Evolutionary conservation across 2,113 vertebrate species (phyloP).

Genomic region (Sula dactylatra): DNA sequence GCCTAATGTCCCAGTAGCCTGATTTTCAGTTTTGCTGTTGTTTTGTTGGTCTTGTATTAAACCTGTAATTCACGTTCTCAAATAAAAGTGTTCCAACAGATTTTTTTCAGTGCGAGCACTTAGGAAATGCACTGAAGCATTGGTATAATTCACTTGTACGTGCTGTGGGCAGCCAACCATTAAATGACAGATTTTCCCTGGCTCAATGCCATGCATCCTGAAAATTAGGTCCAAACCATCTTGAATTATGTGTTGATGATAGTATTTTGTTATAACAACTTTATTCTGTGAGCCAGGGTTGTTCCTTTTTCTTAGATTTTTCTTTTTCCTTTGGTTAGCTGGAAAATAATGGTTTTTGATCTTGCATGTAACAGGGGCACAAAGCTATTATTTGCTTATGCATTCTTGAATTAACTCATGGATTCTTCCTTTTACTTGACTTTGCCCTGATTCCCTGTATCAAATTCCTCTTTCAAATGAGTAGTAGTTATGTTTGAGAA

Average conservation of each 20-base stretch:
- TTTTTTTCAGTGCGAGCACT: conserved; percentile 26
- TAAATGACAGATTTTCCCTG: conserved; percentile 50
- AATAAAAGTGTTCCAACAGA: not conserved
- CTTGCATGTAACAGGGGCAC: not conserved
- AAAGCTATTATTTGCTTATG: not conserved
- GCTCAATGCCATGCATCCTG: not conserved
- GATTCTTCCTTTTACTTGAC: not conserved
- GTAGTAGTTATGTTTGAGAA: not conserved
- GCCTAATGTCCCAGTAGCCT: not conserved
- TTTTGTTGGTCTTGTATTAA: not conserved
- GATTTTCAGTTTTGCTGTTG: conserved; percentile 1
- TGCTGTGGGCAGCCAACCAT: conserved; percentile 37
- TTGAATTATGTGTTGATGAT: conserved; percentile 29
- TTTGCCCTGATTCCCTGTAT: not conserved
- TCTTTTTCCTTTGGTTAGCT: not conserved
- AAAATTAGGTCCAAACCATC: conserved; percentile 26
- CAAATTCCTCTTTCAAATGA: not conserved
- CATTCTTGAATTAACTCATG: not conserved
- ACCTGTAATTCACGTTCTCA: not conserved
- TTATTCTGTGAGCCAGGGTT: not conserved
- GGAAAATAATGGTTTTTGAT: not conserved
- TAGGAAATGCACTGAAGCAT: not conserved
- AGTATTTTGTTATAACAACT: conserved; percentile 29
- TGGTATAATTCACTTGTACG: conserved; percentile 43
- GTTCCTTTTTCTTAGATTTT: not conserved